phyloP scores from a whole-genome alignment of 2,888 invertebrate genomes.

The Alsophila aescularia region DNA sequence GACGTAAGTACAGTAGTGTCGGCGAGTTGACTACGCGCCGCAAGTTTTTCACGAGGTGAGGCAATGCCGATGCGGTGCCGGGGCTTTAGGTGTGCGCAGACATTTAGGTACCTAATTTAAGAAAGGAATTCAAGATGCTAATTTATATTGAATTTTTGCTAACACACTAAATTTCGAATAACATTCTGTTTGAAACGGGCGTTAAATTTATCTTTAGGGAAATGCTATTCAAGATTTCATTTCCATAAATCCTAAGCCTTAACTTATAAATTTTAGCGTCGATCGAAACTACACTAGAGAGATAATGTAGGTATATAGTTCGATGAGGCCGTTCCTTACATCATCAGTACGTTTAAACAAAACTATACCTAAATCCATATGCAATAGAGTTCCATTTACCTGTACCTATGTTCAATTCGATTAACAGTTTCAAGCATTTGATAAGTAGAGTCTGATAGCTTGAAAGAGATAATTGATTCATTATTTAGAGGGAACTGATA shows the following conservation, averaged over 20 bases:
- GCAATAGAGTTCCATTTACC: conserved; percentile 42
- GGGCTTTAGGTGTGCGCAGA: too few species aligned
- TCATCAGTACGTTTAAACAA: conserved; percentile 40
- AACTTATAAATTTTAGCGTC: conserved; percentile 73
- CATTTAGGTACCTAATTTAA: too few species aligned
- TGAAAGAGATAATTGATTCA: conserved; percentile 65
- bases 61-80: too few species aligned
- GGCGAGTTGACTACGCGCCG: too few species aligned
- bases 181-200: background rate
- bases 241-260: conserved; percentile 70
- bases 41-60: too few species aligned
- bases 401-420: conserved; percentile 23
- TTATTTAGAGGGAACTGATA: conserved; percentile 65
- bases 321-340: conserved; percentile 65
- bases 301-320: conserved; percentile 68
- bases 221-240: conserved; percentile 74
- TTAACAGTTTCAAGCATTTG: conserved; percentile 52
- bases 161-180: background rate
- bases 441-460: conserved; percentile 62
- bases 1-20: too few species aligned
- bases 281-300: conserved; percentile 66
- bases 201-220: conserved; percentile 43
- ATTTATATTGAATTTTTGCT: background rate
- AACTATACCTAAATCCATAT: conserved; percentile 39
- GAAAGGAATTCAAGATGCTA: background rate